phyloP scores from a whole-genome alignment of 2,797 vertebrate species.

The Danio aesculapii region DNA sequence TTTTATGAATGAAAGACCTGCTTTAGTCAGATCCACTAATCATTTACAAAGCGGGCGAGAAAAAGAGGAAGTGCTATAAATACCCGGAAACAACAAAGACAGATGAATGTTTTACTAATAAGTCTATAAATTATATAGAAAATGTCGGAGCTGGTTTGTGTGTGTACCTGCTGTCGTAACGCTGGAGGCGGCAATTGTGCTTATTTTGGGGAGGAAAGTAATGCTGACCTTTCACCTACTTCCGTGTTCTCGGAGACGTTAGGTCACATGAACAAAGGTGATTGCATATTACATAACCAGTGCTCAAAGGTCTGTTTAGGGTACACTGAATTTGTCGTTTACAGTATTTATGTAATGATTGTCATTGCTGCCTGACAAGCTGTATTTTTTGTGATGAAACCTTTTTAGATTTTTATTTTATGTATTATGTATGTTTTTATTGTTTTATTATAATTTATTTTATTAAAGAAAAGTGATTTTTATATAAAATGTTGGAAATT shows the following conservation, averaged over 20 bases:
- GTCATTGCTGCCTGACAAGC: not conserved
- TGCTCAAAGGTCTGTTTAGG: not conserved
- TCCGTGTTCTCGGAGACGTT: slow-evolving; percentile 16
- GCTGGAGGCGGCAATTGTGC: not conserved
- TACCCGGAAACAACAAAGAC: slow-evolving; percentile 17
- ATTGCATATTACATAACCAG: slow-evolving; percentile 11
- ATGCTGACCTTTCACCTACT: slow-evolving; percentile 59
- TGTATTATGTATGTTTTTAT: no score
- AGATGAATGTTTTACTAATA: not conserved
- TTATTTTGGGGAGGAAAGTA: slow-evolving; percentile 5
- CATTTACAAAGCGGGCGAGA: not conserved
- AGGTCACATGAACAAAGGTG: slow-evolving; percentile 12
- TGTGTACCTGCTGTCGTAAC: not conserved
- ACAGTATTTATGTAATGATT: not conserved
- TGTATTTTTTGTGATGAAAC: not conserved
- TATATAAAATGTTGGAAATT: no score
- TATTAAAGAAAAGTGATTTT: no score
- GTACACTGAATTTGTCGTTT: not conserved
- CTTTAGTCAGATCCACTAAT: not conserved
- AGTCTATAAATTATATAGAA: not conserved
- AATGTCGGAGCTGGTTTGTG: not conserved
- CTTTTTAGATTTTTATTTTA: no score
- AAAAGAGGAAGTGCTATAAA: not conserved
- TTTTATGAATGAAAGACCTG: not conserved
- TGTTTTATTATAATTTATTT: no score